These are phyloP conservation scores for Pristis pectinata DNA, from an alignment of 2,797 vertebrate genomes.

Conservation along the genomic window DNA sequence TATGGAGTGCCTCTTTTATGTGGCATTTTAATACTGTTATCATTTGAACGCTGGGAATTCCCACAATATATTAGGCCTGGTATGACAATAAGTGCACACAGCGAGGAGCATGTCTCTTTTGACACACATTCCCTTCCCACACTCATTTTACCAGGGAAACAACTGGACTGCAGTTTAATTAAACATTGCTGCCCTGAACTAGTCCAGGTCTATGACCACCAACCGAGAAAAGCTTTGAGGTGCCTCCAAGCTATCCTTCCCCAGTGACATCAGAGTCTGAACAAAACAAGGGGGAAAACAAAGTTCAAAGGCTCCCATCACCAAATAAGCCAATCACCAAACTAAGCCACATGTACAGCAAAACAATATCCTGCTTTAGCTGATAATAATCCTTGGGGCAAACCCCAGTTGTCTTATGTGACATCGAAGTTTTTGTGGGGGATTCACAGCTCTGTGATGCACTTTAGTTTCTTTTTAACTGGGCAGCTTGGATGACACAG, in stretches of 20 bases:
- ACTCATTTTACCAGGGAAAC: conserved; percentile 88
- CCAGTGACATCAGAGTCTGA: conserved; percentile 59
- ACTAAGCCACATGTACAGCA: background rate
- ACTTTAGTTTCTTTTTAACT: background rate
- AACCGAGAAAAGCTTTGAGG: conserved; percentile 69
- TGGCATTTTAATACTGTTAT: conserved; percentile 74
- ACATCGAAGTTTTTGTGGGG: background rate
- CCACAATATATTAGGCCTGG: conserved; percentile 81
- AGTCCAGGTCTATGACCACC: conserved; percentile 72
- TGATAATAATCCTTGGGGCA: background rate
- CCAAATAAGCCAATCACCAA: background rate
- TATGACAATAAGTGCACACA: conserved; percentile 79
- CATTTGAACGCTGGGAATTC: conserved; percentile 72
- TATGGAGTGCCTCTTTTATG: conserved; percentile 68
- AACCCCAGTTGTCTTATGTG: background rate
- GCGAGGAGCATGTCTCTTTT: conserved; percentile 80
- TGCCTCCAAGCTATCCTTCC: conserved; percentile 63
- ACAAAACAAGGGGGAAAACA: conserved; percentile 60
- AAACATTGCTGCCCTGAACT: conserved; percentile 74
- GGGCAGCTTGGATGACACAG: background rate
- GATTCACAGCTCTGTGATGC: background rate
- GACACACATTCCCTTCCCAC: conserved; percentile 92
- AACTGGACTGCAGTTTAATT: conserved; percentile 79
- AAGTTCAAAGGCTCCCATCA: background rate
- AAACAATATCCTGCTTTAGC: background rate